Percentiles rank a stretch among this genome's conserved stretches.
Evolutionary conservation across 2,797 vertebrate genomes (phyloP).

Genomic region (Cynopterus sphinx): DNA sequence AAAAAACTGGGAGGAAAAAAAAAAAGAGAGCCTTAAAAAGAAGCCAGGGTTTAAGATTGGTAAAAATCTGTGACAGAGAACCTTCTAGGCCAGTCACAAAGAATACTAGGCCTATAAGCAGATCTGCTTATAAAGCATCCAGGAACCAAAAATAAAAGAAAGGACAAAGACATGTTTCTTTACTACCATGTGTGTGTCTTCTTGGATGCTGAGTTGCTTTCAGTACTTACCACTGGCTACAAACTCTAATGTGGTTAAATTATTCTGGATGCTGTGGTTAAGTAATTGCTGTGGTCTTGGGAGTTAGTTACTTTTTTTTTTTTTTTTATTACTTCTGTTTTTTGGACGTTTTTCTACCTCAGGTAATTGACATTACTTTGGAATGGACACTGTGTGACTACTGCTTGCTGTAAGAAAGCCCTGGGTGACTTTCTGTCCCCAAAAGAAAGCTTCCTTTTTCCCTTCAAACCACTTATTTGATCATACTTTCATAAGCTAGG

Average conservation of each 20-base stretch:
- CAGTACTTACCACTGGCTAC: slow-evolving; percentile 52
- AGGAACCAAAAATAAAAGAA: background rate
- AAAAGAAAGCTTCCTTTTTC: slow-evolving; percentile 10
- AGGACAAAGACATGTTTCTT: background rate
- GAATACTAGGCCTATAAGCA: background rate
- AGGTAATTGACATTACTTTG: slow-evolving; percentile 55
- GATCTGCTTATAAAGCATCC: background rate
- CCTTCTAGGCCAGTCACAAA: background rate
- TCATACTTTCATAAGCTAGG: slow-evolving; percentile 36
- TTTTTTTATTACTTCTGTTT: slow-evolving; percentile 24
- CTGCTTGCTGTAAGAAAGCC: background rate
- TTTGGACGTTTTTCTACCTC: slow-evolving; percentile 40
- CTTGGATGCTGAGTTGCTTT: slow-evolving; percentile 42
- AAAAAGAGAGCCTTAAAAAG: background rate
- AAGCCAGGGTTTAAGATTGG: background rate
- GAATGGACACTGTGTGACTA: slow-evolving; percentile 36
- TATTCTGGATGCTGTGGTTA: slow-evolving; percentile 65
- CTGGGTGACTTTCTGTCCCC: slow-evolving; percentile 9
- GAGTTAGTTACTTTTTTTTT: slow-evolving; percentile 23
- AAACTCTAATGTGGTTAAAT: slow-evolving; percentile 53
- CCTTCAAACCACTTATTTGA: slow-evolving; percentile 14
- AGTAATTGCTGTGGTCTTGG: slow-evolving; percentile 61
- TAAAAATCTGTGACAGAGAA: background rate
- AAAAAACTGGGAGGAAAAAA: background rate
- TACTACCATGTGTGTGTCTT: background rate